These are phyloP conservation scores for Balearica regulorum DNA, from an alignment of 2,797 vertebrate species.

Conservation along the genomic window DNA sequence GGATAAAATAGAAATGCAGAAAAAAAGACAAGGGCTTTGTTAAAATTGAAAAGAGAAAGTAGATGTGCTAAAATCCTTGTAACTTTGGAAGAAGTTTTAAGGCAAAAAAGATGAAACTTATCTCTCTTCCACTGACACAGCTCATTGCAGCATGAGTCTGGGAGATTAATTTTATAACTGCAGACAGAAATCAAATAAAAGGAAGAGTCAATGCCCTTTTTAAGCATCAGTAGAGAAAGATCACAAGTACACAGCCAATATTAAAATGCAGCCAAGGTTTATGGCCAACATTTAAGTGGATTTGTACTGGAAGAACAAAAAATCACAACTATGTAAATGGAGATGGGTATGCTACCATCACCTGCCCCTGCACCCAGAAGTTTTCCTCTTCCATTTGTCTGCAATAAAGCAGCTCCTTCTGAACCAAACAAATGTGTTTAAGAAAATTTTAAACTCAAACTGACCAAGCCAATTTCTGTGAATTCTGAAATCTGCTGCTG, in stretches of 20 bases:
- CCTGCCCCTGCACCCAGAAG: neutral
- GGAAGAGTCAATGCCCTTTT: constrained; percentile 61
- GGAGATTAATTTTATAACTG: constrained; percentile 62
- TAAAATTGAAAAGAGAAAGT: constrained; percentile 49
- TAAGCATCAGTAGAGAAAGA: constrained; percentile 58
- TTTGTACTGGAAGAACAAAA: constrained; percentile 50
- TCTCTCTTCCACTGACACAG: constrained; percentile 53
- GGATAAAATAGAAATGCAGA: constrained; percentile 64
- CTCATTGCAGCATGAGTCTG: constrained; percentile 41
- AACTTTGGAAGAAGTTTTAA: constrained; percentile 56
- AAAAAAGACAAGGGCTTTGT: constrained; percentile 54
- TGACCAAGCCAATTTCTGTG: neutral
- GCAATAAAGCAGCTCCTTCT: neutral
- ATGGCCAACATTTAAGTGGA: constrained; percentile 41
- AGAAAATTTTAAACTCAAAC: neutral
- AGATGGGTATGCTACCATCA: neutral
- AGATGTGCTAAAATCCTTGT: constrained; percentile 53
- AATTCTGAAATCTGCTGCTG: neutral
- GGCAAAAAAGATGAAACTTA: constrained; percentile 31
- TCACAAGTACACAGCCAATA: constrained; percentile 51
- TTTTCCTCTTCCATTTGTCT: neutral
- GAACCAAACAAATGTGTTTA: neutral
- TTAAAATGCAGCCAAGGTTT: constrained; percentile 52
- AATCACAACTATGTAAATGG: constrained; percentile 12
- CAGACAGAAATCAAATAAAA: constrained; percentile 62